Percentiles rank a stretch among this genome's conserved stretches.
Conservation (phyloP, 2,113 vertebrate species). For the Ciconia maguari region DNA sequence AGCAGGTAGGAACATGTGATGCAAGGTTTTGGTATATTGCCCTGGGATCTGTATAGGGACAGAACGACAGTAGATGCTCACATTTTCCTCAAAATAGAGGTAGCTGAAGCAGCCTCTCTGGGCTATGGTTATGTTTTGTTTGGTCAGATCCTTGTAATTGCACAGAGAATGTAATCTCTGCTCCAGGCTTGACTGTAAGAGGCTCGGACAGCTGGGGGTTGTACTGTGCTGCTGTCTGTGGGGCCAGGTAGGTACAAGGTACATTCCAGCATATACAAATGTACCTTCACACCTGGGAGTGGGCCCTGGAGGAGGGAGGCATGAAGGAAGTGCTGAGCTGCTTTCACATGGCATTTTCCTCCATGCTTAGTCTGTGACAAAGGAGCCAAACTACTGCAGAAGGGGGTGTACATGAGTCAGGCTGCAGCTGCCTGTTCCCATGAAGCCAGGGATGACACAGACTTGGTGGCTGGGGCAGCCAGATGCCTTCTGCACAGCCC, state of each 20-base stretch:
- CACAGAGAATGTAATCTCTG: not conserved
- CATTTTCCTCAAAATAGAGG: not conserved
- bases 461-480: accelerated
- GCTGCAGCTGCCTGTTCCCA: not conserved
- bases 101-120: not conserved
- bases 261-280: accelerated
- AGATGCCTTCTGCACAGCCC: not conserved
- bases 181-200: not conserved
- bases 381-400: not conserved
- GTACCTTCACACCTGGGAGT: not conserved
- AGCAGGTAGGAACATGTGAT: accelerated
- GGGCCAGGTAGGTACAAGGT: not conserved
- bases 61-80: not conserved
- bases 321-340: not conserved
- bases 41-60: not conserved
- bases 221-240: not conserved
- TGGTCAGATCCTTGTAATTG: not conserved
- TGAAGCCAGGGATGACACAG: not conserved
- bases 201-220: not conserved
- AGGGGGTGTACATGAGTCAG: not conserved
- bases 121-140: not conserved
- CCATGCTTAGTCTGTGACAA: accelerated
- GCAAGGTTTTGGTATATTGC: not conserved
- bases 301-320: not conserved
- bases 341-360: not conserved